These are phyloP conservation scores for Colius striatus DNA, from an alignment of 2,113 vertebrate genomes.

Conservation along the genomic window DNA sequence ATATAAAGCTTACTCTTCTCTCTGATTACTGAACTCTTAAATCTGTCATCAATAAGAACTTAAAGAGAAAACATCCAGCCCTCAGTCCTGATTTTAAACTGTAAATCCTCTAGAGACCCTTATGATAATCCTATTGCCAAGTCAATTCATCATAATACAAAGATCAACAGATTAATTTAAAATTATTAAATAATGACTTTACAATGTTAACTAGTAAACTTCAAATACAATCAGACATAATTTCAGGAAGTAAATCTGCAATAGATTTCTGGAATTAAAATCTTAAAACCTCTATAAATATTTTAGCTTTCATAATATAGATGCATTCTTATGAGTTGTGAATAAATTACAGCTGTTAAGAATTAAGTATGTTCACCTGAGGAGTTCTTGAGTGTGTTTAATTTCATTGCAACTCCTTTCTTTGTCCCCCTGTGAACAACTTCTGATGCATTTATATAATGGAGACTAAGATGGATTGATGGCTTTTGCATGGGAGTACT, in stretches of 20 bases:
- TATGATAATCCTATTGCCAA: not conserved
- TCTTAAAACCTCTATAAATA: not conserved
- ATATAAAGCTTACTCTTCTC: not conserved
- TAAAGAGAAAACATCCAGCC: not conserved
- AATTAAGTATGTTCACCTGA: not conserved
- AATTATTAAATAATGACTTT: not conserved
- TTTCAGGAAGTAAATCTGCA: not conserved
- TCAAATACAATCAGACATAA: not conserved
- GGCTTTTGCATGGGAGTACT: not conserved
- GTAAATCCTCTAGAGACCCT: not conserved
- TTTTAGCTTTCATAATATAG: not conserved
- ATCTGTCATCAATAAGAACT: not conserved
- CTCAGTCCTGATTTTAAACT: not conserved
- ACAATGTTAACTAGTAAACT: not conserved
- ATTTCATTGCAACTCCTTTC: not conserved
- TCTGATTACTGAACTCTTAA: not conserved
- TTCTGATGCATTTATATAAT: not conserved
- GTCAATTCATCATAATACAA: not conserved
- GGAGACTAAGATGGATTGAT: not conserved
- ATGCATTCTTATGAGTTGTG: not conserved
- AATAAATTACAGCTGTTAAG: not conserved
- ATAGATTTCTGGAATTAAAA: not conserved
- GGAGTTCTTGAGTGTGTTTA: not conserved
- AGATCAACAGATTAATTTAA: not conserved
- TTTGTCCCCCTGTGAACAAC: not conserved